Evolutionary conservation across 2,113 vertebrate genomes (phyloP).

Genomic region (Colistium nudipinnis): DNA sequence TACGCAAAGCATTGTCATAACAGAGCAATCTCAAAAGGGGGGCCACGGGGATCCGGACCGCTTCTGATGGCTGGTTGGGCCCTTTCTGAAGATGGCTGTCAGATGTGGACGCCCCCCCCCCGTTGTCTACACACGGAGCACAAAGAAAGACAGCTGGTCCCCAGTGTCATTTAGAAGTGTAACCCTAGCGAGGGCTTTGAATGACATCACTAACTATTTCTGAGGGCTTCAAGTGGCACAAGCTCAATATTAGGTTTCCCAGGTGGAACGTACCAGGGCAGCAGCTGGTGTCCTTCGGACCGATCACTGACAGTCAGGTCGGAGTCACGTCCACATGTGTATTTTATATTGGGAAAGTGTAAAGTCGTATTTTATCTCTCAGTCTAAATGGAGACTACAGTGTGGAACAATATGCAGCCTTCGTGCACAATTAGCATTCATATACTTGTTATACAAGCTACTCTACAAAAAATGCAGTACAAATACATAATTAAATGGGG

Average conservation of each 20-base stretch:
- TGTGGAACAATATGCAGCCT: background rate
- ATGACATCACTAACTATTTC: constrained; percentile 74
- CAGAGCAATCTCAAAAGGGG: background rate
- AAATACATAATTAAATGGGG: background rate
- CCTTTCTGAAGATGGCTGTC: constrained; percentile 67
- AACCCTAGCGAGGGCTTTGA: constrained; percentile 60
- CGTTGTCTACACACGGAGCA: constrained; percentile 54
- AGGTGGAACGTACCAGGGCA: constrained; percentile 54
- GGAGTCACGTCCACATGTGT: constrained; percentile 14
- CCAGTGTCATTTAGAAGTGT: constrained; percentile 62
- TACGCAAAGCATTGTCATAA: constrained; percentile 23
- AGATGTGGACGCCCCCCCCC: constrained; percentile 54
- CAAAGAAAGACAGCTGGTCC: constrained; percentile 70
- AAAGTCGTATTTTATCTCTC: background rate
- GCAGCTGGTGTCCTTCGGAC: constrained; percentile 56
- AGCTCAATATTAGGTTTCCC: constrained; percentile 69
- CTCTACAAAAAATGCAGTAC: background rate
- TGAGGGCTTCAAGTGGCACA: constrained; percentile 42
- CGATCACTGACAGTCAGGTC: constrained; percentile 30
- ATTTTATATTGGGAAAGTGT: constrained; percentile 22
- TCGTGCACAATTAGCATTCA: background rate
- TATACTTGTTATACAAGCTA: background rate
- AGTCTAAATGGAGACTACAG: constrained; percentile 1
- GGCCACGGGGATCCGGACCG: constrained; percentile 22
- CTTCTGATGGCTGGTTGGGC: constrained; percentile 39